These are phyloP conservation scores for Polyommatus icarus DNA, from an alignment of 2,888 invertebrate genomes.

Conservation along the genomic window DNA sequence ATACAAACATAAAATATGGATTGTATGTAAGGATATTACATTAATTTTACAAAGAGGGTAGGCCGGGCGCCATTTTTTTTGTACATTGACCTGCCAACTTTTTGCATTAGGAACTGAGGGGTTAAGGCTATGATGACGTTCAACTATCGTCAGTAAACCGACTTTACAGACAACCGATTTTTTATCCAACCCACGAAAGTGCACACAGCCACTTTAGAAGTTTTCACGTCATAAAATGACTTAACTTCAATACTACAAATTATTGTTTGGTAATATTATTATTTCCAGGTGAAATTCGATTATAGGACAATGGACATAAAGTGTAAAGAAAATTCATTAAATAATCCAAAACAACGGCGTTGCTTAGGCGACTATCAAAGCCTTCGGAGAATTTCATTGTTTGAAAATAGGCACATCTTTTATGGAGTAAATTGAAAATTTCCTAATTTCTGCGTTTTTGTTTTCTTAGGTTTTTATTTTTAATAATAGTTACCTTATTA, in stretches of 20 bases:
- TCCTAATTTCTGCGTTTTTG: neutral
- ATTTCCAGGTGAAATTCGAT: neutral
- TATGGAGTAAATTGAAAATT: conserved; percentile 11
- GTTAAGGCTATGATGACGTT: too few species aligned
- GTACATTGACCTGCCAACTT: too few species aligned
- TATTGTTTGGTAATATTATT: too few species aligned
- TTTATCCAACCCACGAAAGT: too few species aligned
- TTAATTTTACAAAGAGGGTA: too few species aligned
- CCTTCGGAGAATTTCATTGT: neutral
- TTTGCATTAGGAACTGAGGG: too few species aligned
- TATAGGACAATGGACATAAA: neutral
- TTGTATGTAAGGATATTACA: too few species aligned
- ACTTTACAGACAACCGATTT: too few species aligned
- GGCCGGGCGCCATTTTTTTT: too few species aligned
- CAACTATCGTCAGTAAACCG: too few species aligned
- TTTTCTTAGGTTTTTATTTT: neutral
- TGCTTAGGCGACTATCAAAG: neutral
- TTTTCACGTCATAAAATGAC: neutral
- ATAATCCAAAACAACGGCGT: neutral
- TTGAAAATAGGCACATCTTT: neutral
- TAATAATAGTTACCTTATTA: neutral
- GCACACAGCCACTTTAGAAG: neutral
- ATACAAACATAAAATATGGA: too few species aligned
- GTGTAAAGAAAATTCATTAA: conserved; percentile 15
- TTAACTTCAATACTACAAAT: too few species aligned